phyloP scores from a whole-genome alignment of 2,113 vertebrate genomes.

The Abramis brama region DNA sequence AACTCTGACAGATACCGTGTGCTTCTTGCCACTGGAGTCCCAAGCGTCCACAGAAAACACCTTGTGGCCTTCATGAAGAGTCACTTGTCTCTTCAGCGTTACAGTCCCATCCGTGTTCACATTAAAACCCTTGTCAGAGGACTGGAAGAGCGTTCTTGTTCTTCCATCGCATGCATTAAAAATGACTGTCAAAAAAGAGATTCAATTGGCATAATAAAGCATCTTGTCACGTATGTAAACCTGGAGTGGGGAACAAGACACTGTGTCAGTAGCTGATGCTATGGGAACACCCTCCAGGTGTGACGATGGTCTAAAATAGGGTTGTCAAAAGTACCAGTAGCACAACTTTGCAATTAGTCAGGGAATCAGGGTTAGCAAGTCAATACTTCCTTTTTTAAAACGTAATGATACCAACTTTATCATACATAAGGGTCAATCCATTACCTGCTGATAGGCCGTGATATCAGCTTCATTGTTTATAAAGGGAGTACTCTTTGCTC shows the following conservation, averaged over 20 bases:
- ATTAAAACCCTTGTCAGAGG: constrained; percentile 58
- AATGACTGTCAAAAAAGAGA: constrained; percentile 59
- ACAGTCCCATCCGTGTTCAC: constrained; percentile 64
- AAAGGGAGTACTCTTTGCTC: no score
- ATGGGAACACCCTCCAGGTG: no score
- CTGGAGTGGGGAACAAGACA: not conserved
- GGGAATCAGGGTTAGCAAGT: no score
- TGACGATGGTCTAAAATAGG: no score
- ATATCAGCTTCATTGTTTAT: no score
- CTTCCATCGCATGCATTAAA: constrained; percentile 67
- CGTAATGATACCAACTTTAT: no score
- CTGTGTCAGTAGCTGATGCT: no score
- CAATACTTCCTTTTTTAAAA: no score
- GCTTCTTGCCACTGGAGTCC: constrained; percentile 62
- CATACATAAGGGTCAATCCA: no score
- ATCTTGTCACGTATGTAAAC: not conserved
- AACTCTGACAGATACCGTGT: constrained; percentile 58
- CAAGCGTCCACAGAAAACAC: constrained; percentile 62
- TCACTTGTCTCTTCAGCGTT: constrained; percentile 56
- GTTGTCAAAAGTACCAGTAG: no score
- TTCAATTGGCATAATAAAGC: not conserved
- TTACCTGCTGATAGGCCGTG: no score
- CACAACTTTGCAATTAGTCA: no score
- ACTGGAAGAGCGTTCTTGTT: constrained; percentile 41
- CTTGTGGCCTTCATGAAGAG: constrained; percentile 59